Percentiles rank a stretch among this genome's conserved stretches.
Evolutionary conservation across 2,888 invertebrate genomes (phyloP).

Genomic region (Hirudinaria manillensis): DNA sequence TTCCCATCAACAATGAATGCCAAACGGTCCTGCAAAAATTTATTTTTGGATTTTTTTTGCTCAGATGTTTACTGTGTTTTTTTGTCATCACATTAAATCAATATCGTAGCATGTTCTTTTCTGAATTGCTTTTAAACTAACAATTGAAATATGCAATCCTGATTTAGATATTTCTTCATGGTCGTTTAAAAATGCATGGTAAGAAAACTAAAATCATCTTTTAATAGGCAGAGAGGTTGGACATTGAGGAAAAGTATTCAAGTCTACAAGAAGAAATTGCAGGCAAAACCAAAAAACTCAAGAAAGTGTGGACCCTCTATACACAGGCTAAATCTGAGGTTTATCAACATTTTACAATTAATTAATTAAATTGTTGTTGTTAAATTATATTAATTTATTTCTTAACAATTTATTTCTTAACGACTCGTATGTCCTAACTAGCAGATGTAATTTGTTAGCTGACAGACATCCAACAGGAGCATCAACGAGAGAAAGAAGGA

Average conservation of each 20-base stretch:
- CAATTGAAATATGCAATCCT: no score
- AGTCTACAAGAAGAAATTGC: constrained; percentile 88
- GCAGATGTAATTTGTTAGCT: constrained; percentile 53
- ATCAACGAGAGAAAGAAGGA: constrained; percentile 93
- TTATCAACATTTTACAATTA: not conserved
- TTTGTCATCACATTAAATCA: no score
- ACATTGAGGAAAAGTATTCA: constrained; percentile 89
- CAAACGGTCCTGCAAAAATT: no score
- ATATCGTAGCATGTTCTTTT: no score
- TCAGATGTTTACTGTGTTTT: no score
- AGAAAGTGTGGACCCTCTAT: constrained; percentile 74
- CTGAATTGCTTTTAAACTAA: no score
- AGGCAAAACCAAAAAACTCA: constrained; percentile 84
- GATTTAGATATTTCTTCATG: no score
- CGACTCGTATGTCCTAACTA: not conserved
- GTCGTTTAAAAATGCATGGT: no score
- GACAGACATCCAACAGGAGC: constrained; percentile 71
- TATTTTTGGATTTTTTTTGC: no score
- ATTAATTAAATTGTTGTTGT: not conserved
- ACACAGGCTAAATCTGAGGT: constrained; percentile 63
- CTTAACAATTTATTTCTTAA: not conserved
- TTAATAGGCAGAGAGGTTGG: constrained; percentile 73
- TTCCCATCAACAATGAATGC: no score
- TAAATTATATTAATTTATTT: not conserved
- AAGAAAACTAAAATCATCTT: no score